These are phyloP conservation scores for Pseudorasbora parva DNA, from an alignment of 2,113 vertebrate species.

Conservation along the genomic window DNA sequence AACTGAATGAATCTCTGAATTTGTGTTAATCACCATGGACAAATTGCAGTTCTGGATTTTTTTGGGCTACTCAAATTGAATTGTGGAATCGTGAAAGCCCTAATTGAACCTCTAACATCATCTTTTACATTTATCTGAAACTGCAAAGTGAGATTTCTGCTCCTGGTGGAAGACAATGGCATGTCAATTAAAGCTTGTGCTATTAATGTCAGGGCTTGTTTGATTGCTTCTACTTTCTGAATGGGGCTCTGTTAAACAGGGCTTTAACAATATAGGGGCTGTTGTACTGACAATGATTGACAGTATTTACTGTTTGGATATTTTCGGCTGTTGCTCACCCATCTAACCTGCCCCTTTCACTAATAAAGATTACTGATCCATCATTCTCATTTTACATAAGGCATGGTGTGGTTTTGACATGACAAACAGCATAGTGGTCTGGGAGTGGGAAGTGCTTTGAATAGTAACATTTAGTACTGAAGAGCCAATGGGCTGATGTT, in stretches of 20 bases:
- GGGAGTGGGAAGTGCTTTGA: background rate
- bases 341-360: background rate
- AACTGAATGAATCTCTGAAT: too few species aligned
- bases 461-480: slow-evolving; percentile 67
- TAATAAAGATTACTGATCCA: background rate
- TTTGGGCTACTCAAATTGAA: too few species aligned
- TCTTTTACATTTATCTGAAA: background rate
- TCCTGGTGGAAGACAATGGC: background rate
- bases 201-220: background rate
- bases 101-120: background rate
- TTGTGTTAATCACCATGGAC: too few species aligned
- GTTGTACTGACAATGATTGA: background rate
- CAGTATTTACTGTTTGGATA: background rate
- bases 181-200: background rate
- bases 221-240: slow-evolving; percentile 8
- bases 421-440: slow-evolving; percentile 48
- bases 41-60: too few species aligned
- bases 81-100: too few species aligned
- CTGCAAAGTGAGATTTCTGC: background rate
- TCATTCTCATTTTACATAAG: background rate
- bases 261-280: slow-evolving; percentile 32
- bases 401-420: background rate
- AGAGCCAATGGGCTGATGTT: slow-evolving; percentile 73
- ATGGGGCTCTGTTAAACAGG: background rate
- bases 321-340: background rate